Evolutionary conservation across 2,888 invertebrate species (phyloP).

Genomic region (Orthosia gracilis): DNA sequence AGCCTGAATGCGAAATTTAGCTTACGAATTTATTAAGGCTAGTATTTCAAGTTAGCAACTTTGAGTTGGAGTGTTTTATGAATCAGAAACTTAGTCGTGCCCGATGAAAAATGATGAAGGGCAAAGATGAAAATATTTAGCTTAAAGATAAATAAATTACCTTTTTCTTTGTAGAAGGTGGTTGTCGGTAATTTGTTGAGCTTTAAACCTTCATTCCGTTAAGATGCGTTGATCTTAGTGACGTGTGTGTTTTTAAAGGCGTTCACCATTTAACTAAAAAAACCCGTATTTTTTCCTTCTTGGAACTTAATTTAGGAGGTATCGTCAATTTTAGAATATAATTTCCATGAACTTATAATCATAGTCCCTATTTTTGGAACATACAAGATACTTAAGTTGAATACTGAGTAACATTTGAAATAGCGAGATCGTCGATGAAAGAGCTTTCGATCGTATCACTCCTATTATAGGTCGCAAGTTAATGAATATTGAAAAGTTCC

Average conservation of each 20-base stretch:
- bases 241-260: neutral
- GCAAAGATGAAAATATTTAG: neutral
- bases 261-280: no score
- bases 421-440: no score
- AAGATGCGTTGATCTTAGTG: neutral
- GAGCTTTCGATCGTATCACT: no score
- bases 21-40: slow-evolving; percentile 50
- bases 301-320: no score
- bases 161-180: neutral
- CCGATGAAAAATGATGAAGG: slow-evolving; percentile 28
- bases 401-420: no score
- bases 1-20: slow-evolving; percentile 30
- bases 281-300: no score
- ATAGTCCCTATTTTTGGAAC: neutral
- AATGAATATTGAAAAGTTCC: slow-evolving; percentile 44
- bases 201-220: neutral
- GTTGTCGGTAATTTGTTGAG: neutral
- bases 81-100: slow-evolving; percentile 29
- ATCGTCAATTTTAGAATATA: neutral
- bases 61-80: slow-evolving; percentile 31
- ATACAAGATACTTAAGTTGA: no score
- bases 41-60: slow-evolving; percentile 46
- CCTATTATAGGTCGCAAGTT: neutral
- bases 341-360: no score
- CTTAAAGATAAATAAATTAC: neutral